Conservation (phyloP, 1,140 invertebrate genomes). For the Lordiphosa clarofinis region DNA sequence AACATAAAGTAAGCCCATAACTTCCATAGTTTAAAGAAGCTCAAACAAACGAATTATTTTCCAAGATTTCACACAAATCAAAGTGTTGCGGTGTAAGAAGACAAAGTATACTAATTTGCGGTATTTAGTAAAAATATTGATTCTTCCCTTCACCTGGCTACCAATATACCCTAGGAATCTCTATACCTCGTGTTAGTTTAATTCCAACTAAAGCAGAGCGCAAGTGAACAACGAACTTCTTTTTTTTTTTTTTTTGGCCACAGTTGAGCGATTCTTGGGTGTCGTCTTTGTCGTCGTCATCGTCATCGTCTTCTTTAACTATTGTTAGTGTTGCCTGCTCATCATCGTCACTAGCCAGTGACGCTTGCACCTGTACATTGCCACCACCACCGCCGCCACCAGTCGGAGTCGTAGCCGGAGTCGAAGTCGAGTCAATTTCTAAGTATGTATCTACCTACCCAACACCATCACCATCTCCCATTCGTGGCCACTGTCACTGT, state of each 20-base stretch:
- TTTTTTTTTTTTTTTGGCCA: constrained; percentile 48
- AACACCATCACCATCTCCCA: constrained; percentile 30
- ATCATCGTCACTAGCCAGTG: constrained; percentile 54
- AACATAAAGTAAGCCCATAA: too few relatives aligned
- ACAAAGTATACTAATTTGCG: too few relatives aligned
- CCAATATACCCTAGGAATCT: neutral
- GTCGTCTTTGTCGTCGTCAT: constrained; percentile 49
- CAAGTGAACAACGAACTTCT: constrained; percentile 74
- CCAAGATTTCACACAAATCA: too few relatives aligned
- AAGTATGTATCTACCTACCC: constrained; percentile 4
- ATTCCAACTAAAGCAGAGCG: constrained; percentile 56
- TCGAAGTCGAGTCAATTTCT: constrained; percentile 5
- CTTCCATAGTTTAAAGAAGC: too few relatives aligned
- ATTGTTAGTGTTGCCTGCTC: constrained; percentile 31
- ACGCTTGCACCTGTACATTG: constrained; percentile 61
- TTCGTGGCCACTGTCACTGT: constrained; percentile 73
- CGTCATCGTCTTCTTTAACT: constrained; percentile 20
- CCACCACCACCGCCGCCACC: constrained; percentile 16
- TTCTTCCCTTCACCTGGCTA: too few relatives aligned
- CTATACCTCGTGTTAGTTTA: constrained; percentile 9
- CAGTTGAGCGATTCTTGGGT: constrained; percentile 73
- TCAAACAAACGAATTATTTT: too few relatives aligned
- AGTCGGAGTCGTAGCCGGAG: constrained; percentile 1
- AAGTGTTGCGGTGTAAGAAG: too few relatives aligned
- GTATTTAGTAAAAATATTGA: too few relatives aligned